These are phyloP conservation scores for Pocillopora verrucosa DNA, from an alignment of 64 coral and sea anemone species.

Conservation along the genomic window DNA sequence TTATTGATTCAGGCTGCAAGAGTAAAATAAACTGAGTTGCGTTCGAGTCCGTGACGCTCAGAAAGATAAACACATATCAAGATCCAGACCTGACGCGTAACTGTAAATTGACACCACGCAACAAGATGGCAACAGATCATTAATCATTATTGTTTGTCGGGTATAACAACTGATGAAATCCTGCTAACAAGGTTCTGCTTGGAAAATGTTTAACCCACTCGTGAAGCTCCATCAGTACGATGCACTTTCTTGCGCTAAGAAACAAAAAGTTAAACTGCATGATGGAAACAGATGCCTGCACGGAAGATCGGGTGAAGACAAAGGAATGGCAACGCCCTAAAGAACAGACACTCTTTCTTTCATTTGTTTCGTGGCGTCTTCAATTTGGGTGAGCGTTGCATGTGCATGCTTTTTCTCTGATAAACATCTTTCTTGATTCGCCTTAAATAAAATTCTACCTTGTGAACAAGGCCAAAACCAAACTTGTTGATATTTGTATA, in stretches of 20 bases:
- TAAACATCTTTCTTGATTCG: no score
- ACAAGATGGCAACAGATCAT: constrained; percentile 36
- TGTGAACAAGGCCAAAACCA: no score
- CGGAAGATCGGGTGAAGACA: neutral
- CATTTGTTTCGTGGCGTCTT: neutral
- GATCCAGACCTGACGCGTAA: neutral
- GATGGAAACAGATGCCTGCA: constrained; percentile 29
- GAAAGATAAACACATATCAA: neutral
- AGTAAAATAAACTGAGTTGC: neutral
- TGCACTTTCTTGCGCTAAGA: neutral
- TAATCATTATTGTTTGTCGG: constrained; percentile 51
- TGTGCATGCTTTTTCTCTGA: neutral
- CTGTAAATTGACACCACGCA: constrained; percentile 31
- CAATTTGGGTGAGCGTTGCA: neutral
- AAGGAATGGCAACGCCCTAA: constrained; percentile 34
- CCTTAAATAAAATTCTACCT: no score
- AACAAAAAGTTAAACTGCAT: neutral
- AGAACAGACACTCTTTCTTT: constrained; percentile 36
- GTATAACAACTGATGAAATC: constrained; percentile 39
- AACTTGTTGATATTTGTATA: no score
- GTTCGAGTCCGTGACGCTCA: neutral
- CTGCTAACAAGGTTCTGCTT: constrained; percentile 39
- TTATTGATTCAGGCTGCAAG: neutral
- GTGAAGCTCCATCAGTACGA: neutral
- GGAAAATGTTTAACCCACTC: neutral